Conservation (phyloP, 2,113 vertebrate species). For the Coturnix japonica region DNA sequence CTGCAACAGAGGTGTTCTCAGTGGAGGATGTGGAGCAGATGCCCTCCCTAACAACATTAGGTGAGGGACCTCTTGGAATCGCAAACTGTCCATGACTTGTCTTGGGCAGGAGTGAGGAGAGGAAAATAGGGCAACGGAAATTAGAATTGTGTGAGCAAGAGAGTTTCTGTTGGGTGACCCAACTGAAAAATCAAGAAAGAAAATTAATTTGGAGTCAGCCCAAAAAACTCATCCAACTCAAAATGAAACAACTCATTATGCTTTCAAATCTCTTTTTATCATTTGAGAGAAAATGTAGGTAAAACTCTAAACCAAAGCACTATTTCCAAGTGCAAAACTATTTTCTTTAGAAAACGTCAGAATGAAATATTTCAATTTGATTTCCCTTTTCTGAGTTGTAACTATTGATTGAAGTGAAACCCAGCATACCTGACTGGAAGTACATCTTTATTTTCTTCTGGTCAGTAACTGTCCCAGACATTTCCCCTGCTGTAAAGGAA, state of each 20-base stretch:
- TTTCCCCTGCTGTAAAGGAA: not conserved
- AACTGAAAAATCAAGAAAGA: not conserved
- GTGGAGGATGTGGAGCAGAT: not conserved
- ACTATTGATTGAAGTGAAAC: not conserved
- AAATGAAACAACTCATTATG: conserved; percentile 17
- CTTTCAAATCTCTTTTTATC: not conserved
- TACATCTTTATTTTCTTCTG: not conserved
- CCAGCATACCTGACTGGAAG: not conserved
- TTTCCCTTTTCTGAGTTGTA: not conserved
- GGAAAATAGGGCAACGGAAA: conserved; percentile 6
- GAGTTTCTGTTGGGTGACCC: not conserved
- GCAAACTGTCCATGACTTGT: not conserved
- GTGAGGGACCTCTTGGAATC: not conserved
- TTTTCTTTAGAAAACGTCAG: not conserved
- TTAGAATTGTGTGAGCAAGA: not conserved
- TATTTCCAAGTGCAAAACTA: not conserved
- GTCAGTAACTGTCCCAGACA: not conserved
- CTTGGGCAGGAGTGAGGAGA: not conserved
- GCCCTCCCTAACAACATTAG: not conserved
- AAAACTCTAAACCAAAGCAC: not conserved
- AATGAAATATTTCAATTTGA: not conserved
- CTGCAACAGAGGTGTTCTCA: not conserved
- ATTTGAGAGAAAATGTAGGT: not conserved
- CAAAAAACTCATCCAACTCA: conserved; percentile 1
- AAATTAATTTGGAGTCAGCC: not conserved